Evolutionary conservation across 2,113 vertebrate species (phyloP), one percentile per base, ranked within the genome.

Genomic region (human): DNA sequence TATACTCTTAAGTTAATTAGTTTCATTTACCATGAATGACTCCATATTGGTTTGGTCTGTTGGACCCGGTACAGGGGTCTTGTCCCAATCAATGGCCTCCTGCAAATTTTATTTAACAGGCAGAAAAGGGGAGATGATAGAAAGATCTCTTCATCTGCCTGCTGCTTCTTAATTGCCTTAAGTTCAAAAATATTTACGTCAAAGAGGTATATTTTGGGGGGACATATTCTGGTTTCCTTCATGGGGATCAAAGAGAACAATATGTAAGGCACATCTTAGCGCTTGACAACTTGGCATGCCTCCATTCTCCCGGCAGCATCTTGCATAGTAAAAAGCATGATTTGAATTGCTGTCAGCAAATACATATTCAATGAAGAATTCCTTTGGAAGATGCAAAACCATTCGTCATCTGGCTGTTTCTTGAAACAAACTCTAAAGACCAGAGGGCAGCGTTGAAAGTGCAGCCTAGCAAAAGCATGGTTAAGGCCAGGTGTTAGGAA

Each of bases 231-330:
- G 48, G 30, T 35, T 78, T 78, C 48, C 17, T 35, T 52, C 48
- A n/a, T 12, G 5, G 50, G 48, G 35, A 86, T 35, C 78, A 30
- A 70, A 59, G 72, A 59, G 35, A 32, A 93, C 20, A 38, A 2
- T 3, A 0, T 6, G 27, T 5, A n/a, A 55, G 32, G 75, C 27
- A 5, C 9, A 2, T 50, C 35, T n/a, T 18, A 61, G 82, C 30
- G 1, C 25, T 35, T 14, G 23, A 25, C 25, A n/a, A 1, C 25
- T 38, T 11, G 23, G 32, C 25, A 43, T 0, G 2, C 38, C 48
- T 50, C 12, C 5, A 4, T 52, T 38, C 38, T 30, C 43, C 9
- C 0, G 13, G 30, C 50, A 10, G 48, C 30, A 0, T 81, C 73
- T 70, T 22, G 32, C 20, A 5, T 3, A 14, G 57, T 17, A 17